Evolutionary conservation across 2,113 vertebrate genomes (phyloP).

Genomic region (Benitochromis conjunctus): DNA sequence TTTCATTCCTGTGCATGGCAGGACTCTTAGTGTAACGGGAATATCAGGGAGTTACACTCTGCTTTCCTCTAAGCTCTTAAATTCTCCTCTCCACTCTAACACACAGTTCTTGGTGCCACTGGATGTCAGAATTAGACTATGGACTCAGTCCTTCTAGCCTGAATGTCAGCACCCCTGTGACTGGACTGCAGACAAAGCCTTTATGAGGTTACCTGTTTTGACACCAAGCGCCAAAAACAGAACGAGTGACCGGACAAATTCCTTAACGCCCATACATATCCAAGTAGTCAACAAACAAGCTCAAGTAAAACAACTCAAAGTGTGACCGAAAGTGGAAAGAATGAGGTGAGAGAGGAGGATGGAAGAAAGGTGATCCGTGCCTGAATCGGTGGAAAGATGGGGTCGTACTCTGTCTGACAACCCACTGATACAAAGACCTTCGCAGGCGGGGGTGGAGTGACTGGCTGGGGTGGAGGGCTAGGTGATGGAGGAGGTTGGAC

Average conservation of each 20-base stretch:
- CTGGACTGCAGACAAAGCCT: constrained; percentile 41
- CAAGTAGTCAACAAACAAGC: neutral
- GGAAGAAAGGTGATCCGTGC: constrained; percentile 67
- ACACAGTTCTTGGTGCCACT: constrained; percentile 31
- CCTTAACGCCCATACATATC: neutral
- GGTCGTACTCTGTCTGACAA: constrained; percentile 87
- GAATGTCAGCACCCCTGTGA: constrained; percentile 30
- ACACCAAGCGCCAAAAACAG: neutral
- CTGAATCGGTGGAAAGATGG: constrained; percentile 78
- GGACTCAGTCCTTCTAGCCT: constrained; percentile 19
- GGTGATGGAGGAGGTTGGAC: constrained; percentile 41
- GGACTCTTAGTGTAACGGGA: constrained; percentile 32
- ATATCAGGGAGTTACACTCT: constrained; percentile 10
- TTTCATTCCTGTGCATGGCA: constrained; percentile 46
- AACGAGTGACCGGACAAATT: neutral
- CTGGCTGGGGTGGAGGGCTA: constrained; percentile 56
- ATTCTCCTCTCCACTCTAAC: constrained; percentile 29
- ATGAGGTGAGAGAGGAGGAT: neutral
- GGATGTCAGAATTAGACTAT: constrained; percentile 54
- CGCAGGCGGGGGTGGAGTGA: constrained; percentile 49
- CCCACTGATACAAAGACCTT: constrained; percentile 80
- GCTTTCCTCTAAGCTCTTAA: constrained; percentile 43
- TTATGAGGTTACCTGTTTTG: neutral
- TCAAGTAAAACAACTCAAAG: neutral
- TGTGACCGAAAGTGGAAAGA: neutral